These are phyloP conservation scores for Habrosyne pyritoides DNA, from an alignment of 2,888 invertebrate genomes.

Conservation along the genomic window DNA sequence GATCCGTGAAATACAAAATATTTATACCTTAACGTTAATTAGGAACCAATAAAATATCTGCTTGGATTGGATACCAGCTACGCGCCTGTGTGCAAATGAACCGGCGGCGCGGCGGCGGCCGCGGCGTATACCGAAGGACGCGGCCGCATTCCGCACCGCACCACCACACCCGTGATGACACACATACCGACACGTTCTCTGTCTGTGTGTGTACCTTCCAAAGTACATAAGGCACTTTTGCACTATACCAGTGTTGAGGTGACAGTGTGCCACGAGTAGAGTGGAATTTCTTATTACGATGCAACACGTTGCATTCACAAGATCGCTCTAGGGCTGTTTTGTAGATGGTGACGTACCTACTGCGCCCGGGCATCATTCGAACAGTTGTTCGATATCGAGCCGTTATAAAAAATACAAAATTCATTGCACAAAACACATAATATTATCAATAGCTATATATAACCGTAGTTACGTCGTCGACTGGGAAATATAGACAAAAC, in stretches of 20 bases:
- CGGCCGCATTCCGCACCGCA: conserved; percentile 78
- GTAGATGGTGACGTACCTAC: conserved; percentile 26
- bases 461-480: conserved; percentile 21
- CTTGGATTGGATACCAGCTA: conserved; percentile 56
- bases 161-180: conserved; percentile 70
- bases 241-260: conserved; percentile 48
- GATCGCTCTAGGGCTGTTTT: conserved; percentile 49
- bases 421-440: conserved; percentile 18
- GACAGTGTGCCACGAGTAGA: conserved; percentile 57
- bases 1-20: conserved; percentile 21
- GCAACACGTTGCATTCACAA: conserved; percentile 61
- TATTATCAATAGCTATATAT: conserved; percentile 18
- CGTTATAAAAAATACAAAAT: neutral
- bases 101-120: conserved; percentile 52
- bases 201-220: conserved; percentile 45
- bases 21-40: conserved; percentile 64
- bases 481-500: conserved; percentile 37
- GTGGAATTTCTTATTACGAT: conserved; percentile 67
- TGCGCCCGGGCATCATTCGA: conserved; percentile 14
- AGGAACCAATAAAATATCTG: conserved; percentile 70
- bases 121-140: conserved; percentile 78
- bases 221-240: conserved; percentile 66
- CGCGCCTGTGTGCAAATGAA: conserved; percentile 79
- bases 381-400: neutral
- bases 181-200: conserved; percentile 71